A percentile compares a stretch with the other conserved stretches of the same genome.
Conservation (phyloP, 2,113 vertebrate species). For the Syngnathoides biaculeatus region DNA sequence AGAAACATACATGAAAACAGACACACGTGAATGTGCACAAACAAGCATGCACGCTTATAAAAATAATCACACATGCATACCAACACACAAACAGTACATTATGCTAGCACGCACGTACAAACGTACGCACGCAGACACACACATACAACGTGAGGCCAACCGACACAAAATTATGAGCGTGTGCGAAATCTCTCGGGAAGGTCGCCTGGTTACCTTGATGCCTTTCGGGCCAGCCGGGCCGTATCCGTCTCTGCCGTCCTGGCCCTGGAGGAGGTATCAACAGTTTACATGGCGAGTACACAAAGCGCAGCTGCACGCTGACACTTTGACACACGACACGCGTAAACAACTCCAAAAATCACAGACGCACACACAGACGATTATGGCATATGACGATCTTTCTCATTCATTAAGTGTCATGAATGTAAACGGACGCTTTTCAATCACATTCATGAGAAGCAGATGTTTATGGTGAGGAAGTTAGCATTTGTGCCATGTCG, state of each 20-base stretch:
- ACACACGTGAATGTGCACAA: too few species aligned
- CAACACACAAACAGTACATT: too few species aligned
- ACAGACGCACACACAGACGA: background rate
- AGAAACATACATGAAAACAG: too few species aligned
- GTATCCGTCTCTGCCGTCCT: conserved; percentile 51
- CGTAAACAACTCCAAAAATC: background rate
- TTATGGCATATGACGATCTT: background rate
- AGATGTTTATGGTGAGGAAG: background rate
- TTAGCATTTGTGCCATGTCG: background rate
- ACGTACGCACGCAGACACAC: background rate
- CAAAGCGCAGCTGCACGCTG: background rate
- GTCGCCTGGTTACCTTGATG: conserved; percentile 23
- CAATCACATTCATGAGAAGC: background rate
- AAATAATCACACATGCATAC: too few species aligned
- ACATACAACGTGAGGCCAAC: background rate
- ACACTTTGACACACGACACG: background rate
- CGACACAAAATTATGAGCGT: background rate
- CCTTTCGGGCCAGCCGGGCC: conserved; percentile 40
- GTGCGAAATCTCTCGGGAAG: background rate
- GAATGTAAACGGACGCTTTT: too few species aligned
- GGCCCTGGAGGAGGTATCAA: conserved; percentile 39
- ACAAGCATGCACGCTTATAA: too few species aligned
- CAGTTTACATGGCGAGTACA: background rate
- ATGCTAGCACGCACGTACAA: too few species aligned
- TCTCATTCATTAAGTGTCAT: too few species aligned